Evolutionary conservation across 2,888 invertebrate species (phyloP), one percentile per base, ranked within the genome.

Genomic region (Cyrtodaria siliqua): DNA sequence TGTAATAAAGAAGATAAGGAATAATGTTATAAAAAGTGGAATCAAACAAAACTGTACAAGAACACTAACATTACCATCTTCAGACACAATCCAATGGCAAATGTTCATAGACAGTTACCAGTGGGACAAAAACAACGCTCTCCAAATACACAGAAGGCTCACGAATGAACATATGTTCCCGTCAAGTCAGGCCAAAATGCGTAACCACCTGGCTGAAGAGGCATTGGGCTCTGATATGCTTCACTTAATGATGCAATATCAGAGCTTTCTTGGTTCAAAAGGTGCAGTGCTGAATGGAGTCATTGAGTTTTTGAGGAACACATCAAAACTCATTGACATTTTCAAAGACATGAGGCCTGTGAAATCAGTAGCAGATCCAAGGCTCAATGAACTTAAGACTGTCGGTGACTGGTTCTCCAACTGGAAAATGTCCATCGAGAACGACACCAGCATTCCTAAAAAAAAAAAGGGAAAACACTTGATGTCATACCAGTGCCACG

Each of bases 201-300:
- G 76, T 2, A 84, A 84, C 29, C 72, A 80, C 26, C 59, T 84
- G 14, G 84, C 78, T 16, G 82, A 84, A 56, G 72, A 84, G 12
- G 78, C 80, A 4, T 47, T 84, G n/a, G 53, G 79, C 27, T 33
- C 18, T 0, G 72, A 82, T 40, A 80, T 82, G 78, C 27, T 82
- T 0, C 23, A 78, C 50, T 50, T 81, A 3, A 68, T 82, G 68
- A 47, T 44, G n/a, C 47, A 69, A 24, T 76, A 70, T 50, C 66
- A 73, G 33, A 47, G 12, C 3, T 47, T 40, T 23, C 42, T 80
- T 12, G 70, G 68, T 0, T 20, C 66, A 52, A 73, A 67, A 49
- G 76, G 80, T n/a, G 1, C 2, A 14, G 49, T 60, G 1, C 33
- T 77, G 16, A 59, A 61, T 67, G 71, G 67, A 2, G 67, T 29